Evolutionary conservation across 2,888 invertebrate species (phyloP), one percentile per base, ranked within the genome.

Genomic region (Leucophenga maculata): DNA sequence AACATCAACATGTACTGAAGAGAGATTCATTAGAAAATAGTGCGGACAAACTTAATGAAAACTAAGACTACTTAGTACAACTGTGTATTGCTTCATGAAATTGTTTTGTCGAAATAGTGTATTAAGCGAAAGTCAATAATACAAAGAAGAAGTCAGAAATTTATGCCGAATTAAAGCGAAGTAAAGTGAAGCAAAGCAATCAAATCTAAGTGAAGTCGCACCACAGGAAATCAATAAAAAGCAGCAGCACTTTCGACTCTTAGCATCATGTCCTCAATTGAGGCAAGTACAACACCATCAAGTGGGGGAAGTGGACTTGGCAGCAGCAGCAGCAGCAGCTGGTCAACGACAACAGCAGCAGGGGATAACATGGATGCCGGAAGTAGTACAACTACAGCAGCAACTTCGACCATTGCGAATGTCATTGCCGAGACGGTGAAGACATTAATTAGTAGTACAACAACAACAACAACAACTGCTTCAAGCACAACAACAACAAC

Each of bases 141-240:
- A 64, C 16, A 64, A 64, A 44, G 16, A 4, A 44, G 18, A 44
- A 16, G 26, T 26, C 26, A 26, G 26, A 26, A 26, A 26, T 26
- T 3, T 26, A 26, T 26, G 2, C 26, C 4, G 26, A 26, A n/a
- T n/a, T n/a, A 8, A 44, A 62, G 16, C 6, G 8, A 13, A 48
- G 20, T 20, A n/a, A 69, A 48, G 32, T 13, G 64, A 70, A 64
- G 70, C 71, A 77, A 77, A 78, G 79, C 78, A 83, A 79, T 83
- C 77, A 80, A 80, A 76, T 74, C 67, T 72, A 54, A 76, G 74
- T 67, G 46, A 68, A 69, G 70, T 39, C 39, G 64, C 75, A 72
- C 83, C 77, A 74, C 80, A 75, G 83, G 80, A 80, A 83, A 77
- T 80, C 79, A 77, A 79, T 80, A 81, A 83, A 78, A 80, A 77